These are phyloP conservation scores for Acridotheres tristis DNA, from an alignment of 2,797 vertebrate genomes.

Conservation along the genomic window DNA sequence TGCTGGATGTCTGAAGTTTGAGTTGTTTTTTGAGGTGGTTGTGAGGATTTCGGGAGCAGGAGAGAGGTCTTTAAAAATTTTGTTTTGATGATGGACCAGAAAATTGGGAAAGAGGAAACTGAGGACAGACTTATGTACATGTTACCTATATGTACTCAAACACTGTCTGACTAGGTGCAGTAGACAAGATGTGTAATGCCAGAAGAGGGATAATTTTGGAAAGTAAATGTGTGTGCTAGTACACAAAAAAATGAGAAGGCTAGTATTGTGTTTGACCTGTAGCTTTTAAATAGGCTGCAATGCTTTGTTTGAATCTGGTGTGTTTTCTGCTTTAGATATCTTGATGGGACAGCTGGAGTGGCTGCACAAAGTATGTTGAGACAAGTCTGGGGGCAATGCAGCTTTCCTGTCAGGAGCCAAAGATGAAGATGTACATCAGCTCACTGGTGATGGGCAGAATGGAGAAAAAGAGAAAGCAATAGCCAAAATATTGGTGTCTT, in stretches of 20 bases:
- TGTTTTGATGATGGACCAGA: background rate
- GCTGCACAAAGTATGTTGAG: background rate
- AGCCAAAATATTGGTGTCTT: background rate
- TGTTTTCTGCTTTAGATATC: background rate
- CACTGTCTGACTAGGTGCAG: background rate
- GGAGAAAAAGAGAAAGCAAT: background rate
- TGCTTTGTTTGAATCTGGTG: background rate
- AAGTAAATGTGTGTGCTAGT: background rate
- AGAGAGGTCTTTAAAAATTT: background rate
- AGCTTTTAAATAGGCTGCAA: background rate
- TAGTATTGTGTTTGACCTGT: background rate
- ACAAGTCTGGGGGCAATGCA: background rate
- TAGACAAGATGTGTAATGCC: background rate
- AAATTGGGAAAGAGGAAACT: background rate
- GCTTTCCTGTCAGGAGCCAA: background rate
- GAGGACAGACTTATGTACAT: rapidly evolving
- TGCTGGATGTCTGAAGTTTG: background rate
- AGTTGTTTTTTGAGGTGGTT: background rate
- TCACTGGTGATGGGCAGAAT: background rate
- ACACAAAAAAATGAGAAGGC: background rate
- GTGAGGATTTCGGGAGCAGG: background rate
- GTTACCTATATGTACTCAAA: too few relatives aligned
- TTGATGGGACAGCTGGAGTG: background rate
- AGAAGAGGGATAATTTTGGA: background rate
- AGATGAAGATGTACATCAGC: background rate